These are phyloP conservation scores for Cercocebus atys DNA, from an alignment of 2,113 vertebrate species.

Conservation along the genomic window DNA sequence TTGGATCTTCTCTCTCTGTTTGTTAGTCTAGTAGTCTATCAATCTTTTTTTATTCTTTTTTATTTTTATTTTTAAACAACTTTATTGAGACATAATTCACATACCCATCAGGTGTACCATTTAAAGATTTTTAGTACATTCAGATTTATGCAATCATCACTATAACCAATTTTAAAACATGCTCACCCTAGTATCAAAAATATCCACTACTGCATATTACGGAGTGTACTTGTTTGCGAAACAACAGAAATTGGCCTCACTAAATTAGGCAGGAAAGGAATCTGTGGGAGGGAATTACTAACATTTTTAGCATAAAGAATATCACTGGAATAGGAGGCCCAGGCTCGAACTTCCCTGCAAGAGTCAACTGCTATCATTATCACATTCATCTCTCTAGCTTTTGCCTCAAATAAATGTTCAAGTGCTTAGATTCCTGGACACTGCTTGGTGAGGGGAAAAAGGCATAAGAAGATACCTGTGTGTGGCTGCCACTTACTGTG, in stretches of 20 bases:
- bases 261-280: background rate
- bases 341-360: background rate
- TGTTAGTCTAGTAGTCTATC: too few relatives aligned
- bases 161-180: background rate
- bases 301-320: background rate
- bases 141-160: background rate
- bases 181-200: background rate
- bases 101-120: background rate
- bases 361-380: conserved; percentile 35
- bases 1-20: too few relatives aligned
- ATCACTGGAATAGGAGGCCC: background rate
- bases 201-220: background rate
- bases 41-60: too few relatives aligned
- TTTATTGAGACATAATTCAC: background rate
- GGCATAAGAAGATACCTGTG: conserved; percentile 36
- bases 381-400: conserved; percentile 1
- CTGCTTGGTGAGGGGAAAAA: conserved; percentile 33
- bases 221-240: background rate
- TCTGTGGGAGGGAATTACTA: background rate
- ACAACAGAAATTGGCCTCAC: background rate
- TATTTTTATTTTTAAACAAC: background rate
- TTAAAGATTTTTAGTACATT: background rate
- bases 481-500: background rate
- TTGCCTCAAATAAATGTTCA: conserved; percentile 47
- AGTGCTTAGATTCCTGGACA: conserved; percentile 56